Percentiles rank a stretch among this genome's conserved stretches.
These are phyloP conservation scores for Drosophila neonasuta DNA, from an alignment of 2,888 invertebrate species.

Conservation along the genomic window DNA sequence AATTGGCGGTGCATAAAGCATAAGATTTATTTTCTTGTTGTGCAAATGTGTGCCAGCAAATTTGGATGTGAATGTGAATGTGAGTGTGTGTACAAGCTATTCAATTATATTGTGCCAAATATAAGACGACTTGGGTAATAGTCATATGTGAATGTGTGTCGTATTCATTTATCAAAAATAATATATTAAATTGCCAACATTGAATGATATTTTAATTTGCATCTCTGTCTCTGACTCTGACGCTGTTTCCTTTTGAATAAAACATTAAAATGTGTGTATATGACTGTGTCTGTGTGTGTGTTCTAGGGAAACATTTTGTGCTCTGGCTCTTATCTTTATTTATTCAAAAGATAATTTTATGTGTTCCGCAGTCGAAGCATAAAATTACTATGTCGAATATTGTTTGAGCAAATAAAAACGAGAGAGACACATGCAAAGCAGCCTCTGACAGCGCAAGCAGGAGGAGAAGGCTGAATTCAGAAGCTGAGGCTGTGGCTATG, in stretches of 20 bases:
- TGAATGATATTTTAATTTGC: slow-evolving; percentile 78
- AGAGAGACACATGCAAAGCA: slow-evolving; percentile 70
- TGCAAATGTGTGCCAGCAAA: slow-evolving; percentile 4
- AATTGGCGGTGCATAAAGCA: slow-evolving; percentile 61
- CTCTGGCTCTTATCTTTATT: slow-evolving; percentile 74
- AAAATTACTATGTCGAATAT: slow-evolving; percentile 77
- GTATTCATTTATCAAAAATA: slow-evolving; percentile 77
- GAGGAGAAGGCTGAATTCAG: slow-evolving; percentile 12
- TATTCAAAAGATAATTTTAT: slow-evolving; percentile 77
- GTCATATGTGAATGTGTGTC: slow-evolving; percentile 34
- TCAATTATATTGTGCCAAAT: slow-evolving; percentile 50
- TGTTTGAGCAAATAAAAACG: slow-evolving; percentile 77
- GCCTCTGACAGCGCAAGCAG: slow-evolving; percentile 16
- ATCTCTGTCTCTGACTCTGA: slow-evolving; percentile 64
- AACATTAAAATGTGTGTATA: slow-evolving; percentile 69
- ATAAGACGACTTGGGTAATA: slow-evolving; percentile 4
- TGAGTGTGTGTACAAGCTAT: slow-evolving; percentile 24
- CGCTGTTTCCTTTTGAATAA: slow-evolving; percentile 76
- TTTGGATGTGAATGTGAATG: neutral
- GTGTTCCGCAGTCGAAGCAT: slow-evolving; percentile 78
- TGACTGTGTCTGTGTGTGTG: slow-evolving; percentile 36
- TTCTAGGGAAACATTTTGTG: slow-evolving; percentile 57
- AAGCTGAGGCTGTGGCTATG: slow-evolving; percentile 16
- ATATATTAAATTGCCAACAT: slow-evolving; percentile 77
- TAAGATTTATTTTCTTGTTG: slow-evolving; percentile 60